Percentiles rank a stretch among this genome's conserved stretches.
Evolutionary conservation across 2,888 invertebrate genomes (phyloP).

Genomic region (Rugalucina vietnamica): DNA sequence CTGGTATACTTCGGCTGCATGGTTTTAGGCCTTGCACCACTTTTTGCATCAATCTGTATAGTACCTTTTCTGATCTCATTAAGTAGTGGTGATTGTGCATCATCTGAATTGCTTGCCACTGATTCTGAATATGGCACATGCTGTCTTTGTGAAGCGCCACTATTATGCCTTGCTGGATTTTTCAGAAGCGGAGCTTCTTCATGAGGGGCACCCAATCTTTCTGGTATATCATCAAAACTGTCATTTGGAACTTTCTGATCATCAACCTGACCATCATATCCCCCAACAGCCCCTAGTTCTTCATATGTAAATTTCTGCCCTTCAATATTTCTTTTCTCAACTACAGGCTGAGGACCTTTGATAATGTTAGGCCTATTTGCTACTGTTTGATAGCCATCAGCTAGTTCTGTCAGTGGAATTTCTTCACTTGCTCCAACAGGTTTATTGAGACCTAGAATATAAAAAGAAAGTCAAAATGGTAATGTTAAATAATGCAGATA

Average conservation of each 20-base stretch:
- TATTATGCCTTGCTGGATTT: neutral
- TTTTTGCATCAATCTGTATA: neutral
- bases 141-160: neutral
- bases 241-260: neutral
- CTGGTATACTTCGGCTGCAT: no score
- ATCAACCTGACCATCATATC: neutral
- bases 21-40: neutral
- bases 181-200: neutral
- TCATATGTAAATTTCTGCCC: neutral
- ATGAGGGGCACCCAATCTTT: neutral
- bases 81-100: neutral
- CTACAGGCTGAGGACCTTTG: neutral
- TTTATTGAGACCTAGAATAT: neutral
- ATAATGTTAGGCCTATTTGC: neutral
- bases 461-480: neutral
- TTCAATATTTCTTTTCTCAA: neutral
- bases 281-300: neutral
- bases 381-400: neutral
- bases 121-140: neutral
- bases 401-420: neutral
- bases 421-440: neutral
- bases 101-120: neutral
- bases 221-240: neutral
- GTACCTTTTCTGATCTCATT: neutral
- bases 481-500: neutral